Conservation (phyloP, 2,113 vertebrate genomes). For the Desmodus rotundus region DNA sequence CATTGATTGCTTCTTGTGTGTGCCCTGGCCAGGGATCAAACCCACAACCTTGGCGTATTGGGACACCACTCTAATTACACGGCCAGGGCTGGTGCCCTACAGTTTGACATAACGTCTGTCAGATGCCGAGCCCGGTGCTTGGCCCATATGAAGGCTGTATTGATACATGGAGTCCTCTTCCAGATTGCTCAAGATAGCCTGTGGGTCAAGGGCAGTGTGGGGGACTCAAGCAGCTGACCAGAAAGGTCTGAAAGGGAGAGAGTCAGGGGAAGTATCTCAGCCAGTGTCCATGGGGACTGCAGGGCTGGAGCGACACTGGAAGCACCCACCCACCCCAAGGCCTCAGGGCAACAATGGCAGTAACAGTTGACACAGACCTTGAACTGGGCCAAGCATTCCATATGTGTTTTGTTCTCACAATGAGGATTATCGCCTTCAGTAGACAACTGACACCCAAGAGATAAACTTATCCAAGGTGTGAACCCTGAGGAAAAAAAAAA, state of each 20-base stretch:
- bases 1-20: too few species aligned
- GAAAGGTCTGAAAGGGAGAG: not conserved
- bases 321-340: not conserved
- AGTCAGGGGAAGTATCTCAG: not conserved
- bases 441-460: not conserved
- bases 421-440: not conserved
- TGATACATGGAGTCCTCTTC: not conserved
- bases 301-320: not conserved
- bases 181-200: not conserved
- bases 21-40: too few species aligned
- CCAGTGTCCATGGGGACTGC: not conserved
- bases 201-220: not conserved
- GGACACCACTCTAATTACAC: too few species aligned
- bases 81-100: not conserved
- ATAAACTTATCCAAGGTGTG: not conserved
- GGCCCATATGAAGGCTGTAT: fast-evolving
- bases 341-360: too few species aligned
- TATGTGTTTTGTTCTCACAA: fast-evolving
- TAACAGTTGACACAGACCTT: too few species aligned
- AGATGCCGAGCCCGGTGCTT: not conserved
- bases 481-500: not conserved
- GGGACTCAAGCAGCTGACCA: not conserved
- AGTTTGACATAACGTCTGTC: not conserved
- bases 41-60: too few species aligned
- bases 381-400: too few species aligned